A percentile compares a stretch with the other conserved stretches of the same genome.
Evolutionary conservation across 2,888 invertebrate genomes (phyloP).

Genomic region (Agrochola lychnidis): DNA sequence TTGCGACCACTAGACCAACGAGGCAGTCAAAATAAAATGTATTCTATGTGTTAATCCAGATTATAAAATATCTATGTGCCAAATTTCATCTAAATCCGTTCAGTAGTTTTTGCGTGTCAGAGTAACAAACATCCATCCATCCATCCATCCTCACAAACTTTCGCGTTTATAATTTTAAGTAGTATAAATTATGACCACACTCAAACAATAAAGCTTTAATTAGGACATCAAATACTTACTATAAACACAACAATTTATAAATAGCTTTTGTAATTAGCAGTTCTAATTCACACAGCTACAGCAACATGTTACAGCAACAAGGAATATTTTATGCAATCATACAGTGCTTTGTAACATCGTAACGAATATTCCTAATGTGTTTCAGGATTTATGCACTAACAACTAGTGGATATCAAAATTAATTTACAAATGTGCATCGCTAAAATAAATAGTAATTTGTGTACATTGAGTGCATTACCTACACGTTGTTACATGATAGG

Average conservation of each 20-base stretch:
- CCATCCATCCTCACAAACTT: no score
- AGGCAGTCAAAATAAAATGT: no score
- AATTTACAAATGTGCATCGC: constrained; percentile 31
- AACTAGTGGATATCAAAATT: constrained; percentile 49
- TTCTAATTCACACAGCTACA: not conserved
- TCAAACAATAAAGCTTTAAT: not conserved
- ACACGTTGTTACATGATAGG: not conserved
- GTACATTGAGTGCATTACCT: not conserved
- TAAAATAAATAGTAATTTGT: constrained; percentile 23
- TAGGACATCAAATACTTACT: not conserved
- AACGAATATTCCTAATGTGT: constrained; percentile 41
- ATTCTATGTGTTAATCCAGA: no score
- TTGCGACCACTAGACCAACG: no score
- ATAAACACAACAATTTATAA: constrained; percentile 12
- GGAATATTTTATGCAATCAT: constrained; percentile 54
- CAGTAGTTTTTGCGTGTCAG: no score
- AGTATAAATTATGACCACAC: not conserved
- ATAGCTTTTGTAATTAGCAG: constrained; percentile 28
- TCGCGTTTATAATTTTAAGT: no score
- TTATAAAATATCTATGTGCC: no score
- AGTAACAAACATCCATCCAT: no score
- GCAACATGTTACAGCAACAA: constrained; percentile 12
- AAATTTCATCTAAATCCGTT: no score
- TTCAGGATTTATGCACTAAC: constrained; percentile 52
- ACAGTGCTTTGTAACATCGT: constrained; percentile 38